phyloP scores from a whole-genome alignment of 2,888 invertebrate genomes.

The Cremastinae sp. region DNA sequence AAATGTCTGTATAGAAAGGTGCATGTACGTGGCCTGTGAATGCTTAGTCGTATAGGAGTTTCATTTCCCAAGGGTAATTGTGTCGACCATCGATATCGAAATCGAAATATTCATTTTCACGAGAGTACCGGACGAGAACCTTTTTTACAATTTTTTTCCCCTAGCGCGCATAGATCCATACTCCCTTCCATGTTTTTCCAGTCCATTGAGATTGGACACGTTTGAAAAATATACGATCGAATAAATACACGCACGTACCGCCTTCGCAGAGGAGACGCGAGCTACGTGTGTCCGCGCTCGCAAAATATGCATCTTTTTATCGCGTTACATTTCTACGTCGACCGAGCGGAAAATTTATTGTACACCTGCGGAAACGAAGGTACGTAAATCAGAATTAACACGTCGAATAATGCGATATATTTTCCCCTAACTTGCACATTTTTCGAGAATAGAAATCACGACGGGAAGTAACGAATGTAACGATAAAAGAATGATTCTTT shows the following conservation, averaged over 20 bases:
- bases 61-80: slow-evolving; percentile 54
- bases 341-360: no score
- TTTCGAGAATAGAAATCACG: no score
- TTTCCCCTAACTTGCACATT: no score
- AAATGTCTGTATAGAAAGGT: no score
- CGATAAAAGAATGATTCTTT: no score
- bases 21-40: background rate
- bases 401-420: no score
- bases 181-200: slow-evolving; percentile 36
- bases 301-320: no score
- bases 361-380: no score
- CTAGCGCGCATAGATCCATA: background rate
- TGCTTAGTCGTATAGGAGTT: slow-evolving; percentile 42
- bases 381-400: no score
- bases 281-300: background rate
- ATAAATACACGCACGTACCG: background rate
- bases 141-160: slow-evolving; percentile 49
- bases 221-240: slow-evolving; percentile 25
- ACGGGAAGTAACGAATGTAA: no score
- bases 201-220: slow-evolving; percentile 38
- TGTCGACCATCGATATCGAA: slow-evolving; percentile 63
- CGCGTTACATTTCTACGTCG: no score
- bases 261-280: background rate
- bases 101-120: slow-evolving; percentile 61
- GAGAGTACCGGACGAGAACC: slow-evolving; percentile 32